Percentiles rank a stretch among this genome's conserved stretches.
phyloP scores from a whole-genome alignment of 1,140 invertebrate genomes.

The Drosophila burlai region DNA sequence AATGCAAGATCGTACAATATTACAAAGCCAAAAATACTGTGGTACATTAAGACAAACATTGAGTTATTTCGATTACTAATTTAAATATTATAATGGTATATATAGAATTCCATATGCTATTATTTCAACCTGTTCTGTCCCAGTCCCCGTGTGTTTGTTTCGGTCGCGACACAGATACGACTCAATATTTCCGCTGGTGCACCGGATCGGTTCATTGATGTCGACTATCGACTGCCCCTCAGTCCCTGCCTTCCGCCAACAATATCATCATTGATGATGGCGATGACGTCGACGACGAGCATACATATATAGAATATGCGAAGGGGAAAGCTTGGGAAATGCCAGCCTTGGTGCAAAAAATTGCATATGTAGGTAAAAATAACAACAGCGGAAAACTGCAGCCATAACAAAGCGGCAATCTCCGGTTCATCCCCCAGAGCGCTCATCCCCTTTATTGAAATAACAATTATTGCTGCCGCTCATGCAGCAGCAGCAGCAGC shows the following conservation, averaged over 20 bases:
- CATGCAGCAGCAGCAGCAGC: constrained; percentile 15
- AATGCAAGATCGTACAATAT: background rate
- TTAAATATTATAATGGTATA: background rate
- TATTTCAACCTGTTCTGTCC: background rate
- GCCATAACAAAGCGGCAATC: constrained; percentile 56
- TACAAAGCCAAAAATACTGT: background rate
- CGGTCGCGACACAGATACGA: constrained; percentile 75
- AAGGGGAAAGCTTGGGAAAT: background rate
- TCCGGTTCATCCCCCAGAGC: constrained; percentile 3
- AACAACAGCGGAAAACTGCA: constrained; percentile 68
- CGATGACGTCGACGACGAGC: constrained; percentile 8
- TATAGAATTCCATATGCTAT: background rate
- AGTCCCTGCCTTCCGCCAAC: constrained; percentile 1
- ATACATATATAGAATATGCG: constrained; percentile 16
- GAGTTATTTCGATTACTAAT: background rate
- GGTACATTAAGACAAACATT: background rate
- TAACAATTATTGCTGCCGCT: constrained; percentile 46
- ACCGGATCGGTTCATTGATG: constrained; percentile 69
- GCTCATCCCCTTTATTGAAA: constrained; percentile 24
- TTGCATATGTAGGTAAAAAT: constrained; percentile 76
- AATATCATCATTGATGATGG: constrained; percentile 22
- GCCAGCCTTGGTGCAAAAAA: constrained; percentile 69
- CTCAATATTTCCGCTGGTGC: constrained; percentile 78
- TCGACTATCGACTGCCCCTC: constrained; percentile 39
- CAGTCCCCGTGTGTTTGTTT: constrained; percentile 26